Conservation (phyloP, 2,888 invertebrate species). For the Drosophila demipolita region DNA sequence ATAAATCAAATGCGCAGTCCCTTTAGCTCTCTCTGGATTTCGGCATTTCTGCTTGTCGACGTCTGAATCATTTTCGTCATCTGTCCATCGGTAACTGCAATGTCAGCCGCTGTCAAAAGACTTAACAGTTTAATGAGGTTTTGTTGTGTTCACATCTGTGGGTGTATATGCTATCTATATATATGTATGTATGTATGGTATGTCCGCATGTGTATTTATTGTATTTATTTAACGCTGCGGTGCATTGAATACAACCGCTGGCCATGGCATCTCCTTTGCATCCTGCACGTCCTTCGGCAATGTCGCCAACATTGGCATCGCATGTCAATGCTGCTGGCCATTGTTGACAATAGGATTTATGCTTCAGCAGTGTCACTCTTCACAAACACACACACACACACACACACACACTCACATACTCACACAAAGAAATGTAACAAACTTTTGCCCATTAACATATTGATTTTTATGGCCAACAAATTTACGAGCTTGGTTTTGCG, state of each 20-base stretch:
- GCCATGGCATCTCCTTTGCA: constrained; percentile 13
- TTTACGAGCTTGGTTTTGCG: constrained; percentile 68
- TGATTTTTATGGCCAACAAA: constrained; percentile 77
- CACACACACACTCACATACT: constrained; percentile 22
- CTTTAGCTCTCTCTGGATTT: constrained; percentile 2
- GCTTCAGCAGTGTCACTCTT: constrained; percentile 72
- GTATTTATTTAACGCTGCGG: constrained; percentile 75
- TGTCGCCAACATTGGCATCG: constrained; percentile 45
- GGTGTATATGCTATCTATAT: constrained; percentile 34
- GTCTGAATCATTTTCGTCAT: constrained; percentile 33
- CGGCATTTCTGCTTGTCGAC: constrained; percentile 1
- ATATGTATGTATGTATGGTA: constrained; percentile 7
- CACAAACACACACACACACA: constrained; percentile 27
- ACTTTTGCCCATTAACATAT: constrained; percentile 77
- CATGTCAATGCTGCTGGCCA: constrained; percentile 78
- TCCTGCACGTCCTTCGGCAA: constrained; percentile 30
- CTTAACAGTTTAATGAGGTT: constrained; percentile 80
- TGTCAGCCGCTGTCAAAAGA: constrained; percentile 70
- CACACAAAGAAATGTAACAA: constrained; percentile 50
- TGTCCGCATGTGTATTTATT: constrained; percentile 71
- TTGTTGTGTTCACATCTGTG: constrained; percentile 63
- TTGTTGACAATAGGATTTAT: constrained; percentile 78
- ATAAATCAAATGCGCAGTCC: constrained; percentile 41
- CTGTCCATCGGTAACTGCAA: constrained; percentile 36
- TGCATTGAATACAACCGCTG: constrained; percentile 61